These are phyloP conservation scores for Sturnira hondurensis DNA, from an alignment of 2,113 vertebrate species.

Conservation along the genomic window DNA sequence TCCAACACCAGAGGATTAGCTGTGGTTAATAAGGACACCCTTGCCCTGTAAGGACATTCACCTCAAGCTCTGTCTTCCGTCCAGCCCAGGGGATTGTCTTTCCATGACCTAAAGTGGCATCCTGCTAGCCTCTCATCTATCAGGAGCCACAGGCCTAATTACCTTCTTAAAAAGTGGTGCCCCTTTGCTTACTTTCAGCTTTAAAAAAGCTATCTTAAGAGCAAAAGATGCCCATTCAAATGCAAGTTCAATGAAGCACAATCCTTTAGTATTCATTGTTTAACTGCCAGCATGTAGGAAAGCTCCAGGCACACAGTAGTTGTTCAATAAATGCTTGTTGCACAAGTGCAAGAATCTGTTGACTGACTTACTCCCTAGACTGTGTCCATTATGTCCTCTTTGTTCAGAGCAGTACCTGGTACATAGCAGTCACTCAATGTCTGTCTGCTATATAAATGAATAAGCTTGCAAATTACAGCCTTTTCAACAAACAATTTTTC, in stretches of 20 bases:
- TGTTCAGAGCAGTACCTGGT: not conserved
- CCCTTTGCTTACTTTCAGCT: not conserved
- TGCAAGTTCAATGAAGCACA: not conserved
- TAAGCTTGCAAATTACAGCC: not conserved
- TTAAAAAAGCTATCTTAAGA: not conserved
- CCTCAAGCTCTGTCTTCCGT: not conserved
- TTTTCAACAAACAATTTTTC: not conserved
- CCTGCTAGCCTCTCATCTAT: not conserved
- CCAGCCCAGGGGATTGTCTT: constrained; percentile 31
- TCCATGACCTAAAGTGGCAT: constrained; percentile 40
- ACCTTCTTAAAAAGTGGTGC: not conserved
- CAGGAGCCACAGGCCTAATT: not conserved
- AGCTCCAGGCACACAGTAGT: not conserved
- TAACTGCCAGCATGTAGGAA: not conserved
- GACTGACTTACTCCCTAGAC: not conserved
- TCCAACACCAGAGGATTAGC: not conserved
- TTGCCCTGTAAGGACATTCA: not conserved
- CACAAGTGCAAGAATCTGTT: not conserved
- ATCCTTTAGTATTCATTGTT: not conserved
- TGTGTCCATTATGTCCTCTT: not conserved
- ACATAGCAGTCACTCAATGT: not conserved
- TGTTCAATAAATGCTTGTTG: not conserved
- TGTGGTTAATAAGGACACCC: constrained; percentile 26
- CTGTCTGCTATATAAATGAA: not conserved
- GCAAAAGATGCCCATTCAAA: not conserved